Base-by-base conservation (phyloP, 2,888 invertebrate genomes). In the Idaea dimidiata region DNA sequence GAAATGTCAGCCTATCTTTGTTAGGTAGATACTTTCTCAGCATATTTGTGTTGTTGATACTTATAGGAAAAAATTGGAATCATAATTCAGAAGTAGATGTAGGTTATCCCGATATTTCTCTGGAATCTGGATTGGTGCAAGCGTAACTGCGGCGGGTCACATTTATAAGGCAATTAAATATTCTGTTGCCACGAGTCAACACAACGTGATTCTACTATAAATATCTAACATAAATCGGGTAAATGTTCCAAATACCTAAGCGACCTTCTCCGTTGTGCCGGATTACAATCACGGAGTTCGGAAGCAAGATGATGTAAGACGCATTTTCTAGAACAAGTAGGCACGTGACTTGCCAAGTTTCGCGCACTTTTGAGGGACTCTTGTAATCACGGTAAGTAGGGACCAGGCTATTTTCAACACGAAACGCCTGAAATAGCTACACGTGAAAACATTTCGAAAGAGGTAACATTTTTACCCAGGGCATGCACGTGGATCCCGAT, bases 251-350 rank as follows among this genome's bases (percentile, higher is more conserved):
- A 43, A 43, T 43, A 43, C 43, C 43, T 43, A 43, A 43, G 43
- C 43, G 43, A 43, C 43, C 43, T 43, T 43, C 10, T 43, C 43
- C 43, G 14, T 43, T 43, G 43, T 43, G 43, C 43, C 43, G 43
- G 43, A 43, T 43, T 43, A 43, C 43, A 43, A 43, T 43, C 43
- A 43, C 43, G 43, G 43, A 43, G 43, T 43, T 43, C 43, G 43
- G 43, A 43, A 43, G 43, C 43, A 43, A 43, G 43, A 43, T 43
- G 43, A 43, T 43, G 43, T 43, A 43, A 43, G 10, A 43, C 43
- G 43, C 43, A 43, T 43, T 43, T 43, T 43, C 43, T 43, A 43
- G 43, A 43, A 43, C 43, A 43, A 43, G 43, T 43, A 43, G 43
- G 43, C 43, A 43, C 43, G 43, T 43, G 43, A 43, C 43, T 6